Evolutionary conservation across 2,888 invertebrate species (phyloP), one percentile per base, ranked within the genome.

Genomic region (Hirtodrosophila cameraria): DNA sequence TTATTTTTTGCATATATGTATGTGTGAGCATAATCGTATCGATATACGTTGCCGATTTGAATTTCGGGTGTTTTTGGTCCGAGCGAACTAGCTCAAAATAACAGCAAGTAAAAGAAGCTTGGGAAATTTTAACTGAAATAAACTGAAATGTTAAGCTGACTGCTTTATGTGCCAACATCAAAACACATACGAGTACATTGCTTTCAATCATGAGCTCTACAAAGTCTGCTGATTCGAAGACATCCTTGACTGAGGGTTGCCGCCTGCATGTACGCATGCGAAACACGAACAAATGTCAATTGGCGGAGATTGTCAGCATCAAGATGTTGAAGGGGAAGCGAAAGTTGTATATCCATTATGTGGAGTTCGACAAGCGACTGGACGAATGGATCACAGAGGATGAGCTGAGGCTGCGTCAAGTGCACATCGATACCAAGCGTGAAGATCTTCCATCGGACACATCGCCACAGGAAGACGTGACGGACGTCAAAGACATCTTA

Each of bases 361-460:
- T 99, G 75, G 99, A 99, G 91, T 99, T 97, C 90, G 99, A 99
- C 91, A 99, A 98, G 92, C 94, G 99, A 41, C 92, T 99, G 86
- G 99, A 99, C 89, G 99, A 99, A 92, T 99, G 99, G 99, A 97
- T 99, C 5, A 93, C 94, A 0, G 97, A 97, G 90, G 97, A 97
- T 81, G 94, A 97, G 89, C 92, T 99, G 89, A 97, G 99, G 88
- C 94, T 97, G 12, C 92, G 96, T 50, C 97, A 97, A 90, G 96
- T 99, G 15, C 97, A 97, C 89, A 96, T 96, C 89, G 97, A 98
- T 0, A 91, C 95, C 27, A 50, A n/a, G n/a, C n/a, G n/a, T n/a
- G n/a, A n/a, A n/a, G n/a, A n/a, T n/a, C n/a, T n/a, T n/a, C n/a
- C n/a, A n/a, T n/a, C n/a, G n/a, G n/a, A n/a, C n/a, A n/a, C n/a